phyloP scores from a whole-genome alignment of 2,113 vertebrate species.

The Burhinus oedicnemus region DNA sequence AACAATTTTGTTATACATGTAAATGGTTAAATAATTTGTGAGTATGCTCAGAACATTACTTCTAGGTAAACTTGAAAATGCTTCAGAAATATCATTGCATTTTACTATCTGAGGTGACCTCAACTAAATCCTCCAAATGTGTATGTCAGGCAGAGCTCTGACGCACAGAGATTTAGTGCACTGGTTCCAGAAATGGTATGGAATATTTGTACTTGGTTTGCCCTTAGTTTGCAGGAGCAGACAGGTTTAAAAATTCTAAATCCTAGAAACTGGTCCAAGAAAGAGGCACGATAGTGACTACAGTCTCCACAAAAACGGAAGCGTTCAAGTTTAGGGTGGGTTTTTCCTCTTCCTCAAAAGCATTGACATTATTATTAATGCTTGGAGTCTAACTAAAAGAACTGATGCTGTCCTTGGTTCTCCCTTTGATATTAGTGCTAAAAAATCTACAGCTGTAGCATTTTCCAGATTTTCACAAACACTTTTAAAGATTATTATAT shows the following conservation, averaged over 20 bases:
- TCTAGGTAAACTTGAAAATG: not conserved
- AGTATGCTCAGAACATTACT: not conserved
- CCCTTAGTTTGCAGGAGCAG: not conserved
- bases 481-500: not conserved
- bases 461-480: not conserved
- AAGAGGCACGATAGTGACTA: not conserved
- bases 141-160: not conserved
- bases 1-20: not conserved
- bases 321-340: not conserved
- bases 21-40: not conserved
- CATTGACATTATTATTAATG: not conserved
- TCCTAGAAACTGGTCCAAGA: not conserved
- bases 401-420: not conserved
- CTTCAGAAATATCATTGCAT: not conserved
- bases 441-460: not conserved
- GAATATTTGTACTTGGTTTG: not conserved
- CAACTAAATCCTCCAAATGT: not conserved
- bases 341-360: not conserved
- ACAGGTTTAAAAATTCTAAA: not conserved
- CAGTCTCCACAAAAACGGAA: accelerated
- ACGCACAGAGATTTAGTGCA: not conserved
- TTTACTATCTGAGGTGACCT: not conserved
- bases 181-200: not conserved
- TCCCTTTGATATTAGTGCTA: not conserved
- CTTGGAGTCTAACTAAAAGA: not conserved